These are phyloP conservation scores for Tolypeutes matacus DNA, from an alignment of 2,797 vertebrate species.

Conservation along the genomic window DNA sequence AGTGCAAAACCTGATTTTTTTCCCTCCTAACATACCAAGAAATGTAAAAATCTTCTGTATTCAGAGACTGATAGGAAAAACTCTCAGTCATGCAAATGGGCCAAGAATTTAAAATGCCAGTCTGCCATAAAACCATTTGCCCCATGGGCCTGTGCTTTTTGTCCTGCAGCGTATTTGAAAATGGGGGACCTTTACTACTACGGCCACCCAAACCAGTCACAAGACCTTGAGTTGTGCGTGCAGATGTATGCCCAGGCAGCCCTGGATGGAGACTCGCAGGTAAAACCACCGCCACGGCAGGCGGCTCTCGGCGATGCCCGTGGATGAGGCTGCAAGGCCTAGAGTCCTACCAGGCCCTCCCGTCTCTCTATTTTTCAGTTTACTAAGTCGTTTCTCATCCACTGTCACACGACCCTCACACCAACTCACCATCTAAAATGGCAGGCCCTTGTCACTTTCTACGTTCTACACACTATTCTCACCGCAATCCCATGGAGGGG, in stretches of 20 bases:
- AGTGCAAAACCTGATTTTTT: background rate
- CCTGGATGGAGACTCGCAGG: conserved; percentile 94
- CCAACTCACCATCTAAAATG: fast-evolving
- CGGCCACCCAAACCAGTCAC: conserved; percentile 88
- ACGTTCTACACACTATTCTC: fast-evolving
- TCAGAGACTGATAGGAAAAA: background rate
- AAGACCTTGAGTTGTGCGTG: conserved; percentile 89
- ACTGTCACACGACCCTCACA: background rate
- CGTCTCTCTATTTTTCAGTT: fast-evolving
- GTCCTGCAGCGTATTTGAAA: conserved; percentile 92
- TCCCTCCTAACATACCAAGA: background rate
- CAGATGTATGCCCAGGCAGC: conserved; percentile 94
- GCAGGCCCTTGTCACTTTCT: fast-evolving
- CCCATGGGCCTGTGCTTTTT: background rate
- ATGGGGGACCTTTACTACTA: conserved; percentile 95
- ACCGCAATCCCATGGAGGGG: background rate
- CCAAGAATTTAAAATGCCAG: background rate
- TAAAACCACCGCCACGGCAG: conserved; percentile 81
- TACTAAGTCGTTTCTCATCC: background rate
- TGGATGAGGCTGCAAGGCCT: background rate
- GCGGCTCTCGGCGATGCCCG: background rate
- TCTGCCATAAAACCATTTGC: background rate
- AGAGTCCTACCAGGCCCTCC: background rate
- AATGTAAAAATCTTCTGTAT: background rate
- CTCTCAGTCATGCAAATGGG: background rate